phyloP scores from a whole-genome alignment of 1,140 invertebrate genomes.

The Glossosoma conforme region DNA sequence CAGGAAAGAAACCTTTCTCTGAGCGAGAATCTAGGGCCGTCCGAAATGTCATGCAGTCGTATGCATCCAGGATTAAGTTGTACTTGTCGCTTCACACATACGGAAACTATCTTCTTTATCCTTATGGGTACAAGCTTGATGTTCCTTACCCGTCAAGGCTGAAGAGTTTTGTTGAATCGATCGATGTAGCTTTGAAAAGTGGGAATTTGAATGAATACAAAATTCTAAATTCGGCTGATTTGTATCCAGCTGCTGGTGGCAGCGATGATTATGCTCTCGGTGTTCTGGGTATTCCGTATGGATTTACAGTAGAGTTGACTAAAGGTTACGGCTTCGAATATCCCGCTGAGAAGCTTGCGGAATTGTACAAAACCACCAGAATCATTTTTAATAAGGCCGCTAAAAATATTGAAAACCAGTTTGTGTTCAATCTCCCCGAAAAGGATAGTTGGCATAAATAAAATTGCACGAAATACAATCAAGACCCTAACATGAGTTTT shows the following conservation, averaged over 20 bases:
- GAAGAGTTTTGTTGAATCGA: not conserved
- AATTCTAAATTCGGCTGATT: constrained; percentile 37
- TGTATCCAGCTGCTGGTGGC: constrained; percentile 59
- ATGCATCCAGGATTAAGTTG: constrained; percentile 52
- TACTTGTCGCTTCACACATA: constrained; percentile 70
- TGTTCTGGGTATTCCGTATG: constrained; percentile 57
- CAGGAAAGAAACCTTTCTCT: constrained; percentile 66
- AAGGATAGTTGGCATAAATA: no score
- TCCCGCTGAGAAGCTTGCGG: constrained; percentile 35
- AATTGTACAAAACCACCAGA: not conserved
- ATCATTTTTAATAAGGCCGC: constrained; percentile 1
- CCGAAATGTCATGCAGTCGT: constrained; percentile 50
- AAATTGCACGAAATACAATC: no score
- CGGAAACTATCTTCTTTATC: constrained; percentile 55
- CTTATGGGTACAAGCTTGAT: constrained; percentile 48
- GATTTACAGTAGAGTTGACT: constrained; percentile 63
- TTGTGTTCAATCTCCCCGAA: no score
- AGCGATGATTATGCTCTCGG: constrained; percentile 68
- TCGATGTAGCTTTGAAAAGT: not conserved
- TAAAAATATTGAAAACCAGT: no score
- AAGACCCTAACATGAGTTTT: no score
- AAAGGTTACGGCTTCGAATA: constrained; percentile 43
- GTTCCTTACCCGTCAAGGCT: not conserved
- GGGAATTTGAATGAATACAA: not conserved
- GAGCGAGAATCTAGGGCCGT: constrained; percentile 67